These are phyloP conservation scores for Vidua macroura DNA, from an alignment of 2,113 vertebrate genomes.

Conservation along the genomic window DNA sequence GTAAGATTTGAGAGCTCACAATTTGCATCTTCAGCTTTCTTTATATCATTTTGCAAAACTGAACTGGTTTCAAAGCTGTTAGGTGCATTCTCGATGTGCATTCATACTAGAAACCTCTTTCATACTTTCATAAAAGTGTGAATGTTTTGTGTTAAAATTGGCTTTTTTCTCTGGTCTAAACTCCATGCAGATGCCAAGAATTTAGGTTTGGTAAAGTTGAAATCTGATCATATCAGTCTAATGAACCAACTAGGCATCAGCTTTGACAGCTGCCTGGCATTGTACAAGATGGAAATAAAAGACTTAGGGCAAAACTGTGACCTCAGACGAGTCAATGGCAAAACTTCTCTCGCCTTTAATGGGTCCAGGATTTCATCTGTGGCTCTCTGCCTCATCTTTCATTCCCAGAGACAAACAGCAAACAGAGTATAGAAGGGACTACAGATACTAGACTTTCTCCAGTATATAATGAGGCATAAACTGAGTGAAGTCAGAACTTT, in stretches of 20 bases:
- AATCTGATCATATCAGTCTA: conserved; percentile 34
- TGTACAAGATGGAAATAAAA: conserved; percentile 18
- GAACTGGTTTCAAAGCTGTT: not conserved
- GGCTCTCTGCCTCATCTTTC: conserved; percentile 11
- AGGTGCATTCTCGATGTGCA: accelerated
- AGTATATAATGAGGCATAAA: conserved; percentile 22
- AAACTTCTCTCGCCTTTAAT: conserved; percentile 39
- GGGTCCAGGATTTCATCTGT: conserved; percentile 19
- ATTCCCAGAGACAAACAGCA: conserved; percentile 19
- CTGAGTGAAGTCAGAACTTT: not conserved
- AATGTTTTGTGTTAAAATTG: not conserved
- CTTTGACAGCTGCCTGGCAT: conserved; percentile 35
- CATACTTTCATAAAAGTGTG: not conserved
- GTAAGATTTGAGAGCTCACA: not conserved
- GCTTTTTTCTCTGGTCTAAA: not conserved
- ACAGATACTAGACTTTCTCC: not conserved
- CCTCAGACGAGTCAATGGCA: conserved; percentile 28
- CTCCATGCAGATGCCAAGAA: not conserved
- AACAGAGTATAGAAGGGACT: not conserved
- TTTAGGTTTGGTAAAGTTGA: conserved; percentile 11
- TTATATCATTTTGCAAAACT: not conserved
- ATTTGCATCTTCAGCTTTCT: conserved; percentile 3
- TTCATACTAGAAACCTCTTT: not conserved
- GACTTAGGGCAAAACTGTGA: conserved; percentile 34
- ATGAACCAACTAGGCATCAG: not conserved